These are phyloP conservation scores for Galaxea fascicularis DNA, from an alignment of 92 coral and sea anemone genomes.

Conservation along the genomic window DNA sequence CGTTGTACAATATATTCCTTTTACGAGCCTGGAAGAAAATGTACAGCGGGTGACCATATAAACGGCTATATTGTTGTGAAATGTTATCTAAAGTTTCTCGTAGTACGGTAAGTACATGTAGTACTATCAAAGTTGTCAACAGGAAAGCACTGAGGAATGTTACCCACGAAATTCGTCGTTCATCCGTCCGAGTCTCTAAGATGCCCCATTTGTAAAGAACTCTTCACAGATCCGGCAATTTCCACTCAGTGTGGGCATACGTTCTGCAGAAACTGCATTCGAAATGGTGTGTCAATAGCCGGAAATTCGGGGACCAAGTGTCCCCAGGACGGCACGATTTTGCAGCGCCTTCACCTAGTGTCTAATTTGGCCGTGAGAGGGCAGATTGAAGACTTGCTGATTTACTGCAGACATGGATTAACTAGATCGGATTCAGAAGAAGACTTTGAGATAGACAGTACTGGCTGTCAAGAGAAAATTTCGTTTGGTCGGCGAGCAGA, in stretches of 20 bases:
- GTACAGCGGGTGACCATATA: neutral
- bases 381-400: slow-evolving; percentile 90
- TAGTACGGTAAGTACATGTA: neutral
- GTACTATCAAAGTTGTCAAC: neutral
- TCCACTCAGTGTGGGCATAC: slow-evolving; percentile 99
- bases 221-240: slow-evolving; percentile 91
- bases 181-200: slow-evolving; percentile 88
- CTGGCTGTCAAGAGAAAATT: slow-evolving; percentile 88
- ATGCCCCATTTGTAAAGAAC: slow-evolving; percentile 88
- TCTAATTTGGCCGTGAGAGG: slow-evolving; percentile 93
- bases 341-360: slow-evolving; percentile 80
- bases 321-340: slow-evolving; percentile 81
- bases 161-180: slow-evolving; percentile 91
- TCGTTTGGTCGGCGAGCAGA: slow-evolving; percentile 80
- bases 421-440: slow-evolving; percentile 95
- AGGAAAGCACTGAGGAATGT: slow-evolving; percentile 22
- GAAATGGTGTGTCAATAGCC: slow-evolving; percentile 65
- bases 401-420: slow-evolving; percentile 94
- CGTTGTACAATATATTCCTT: neutral
- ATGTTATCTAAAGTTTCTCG: neutral
- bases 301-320: slow-evolving; percentile 79
- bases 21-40: slow-evolving; percentile 15
- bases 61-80: neutral
- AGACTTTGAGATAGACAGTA: slow-evolving; percentile 84
- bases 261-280: slow-evolving; percentile 90